Percentiles rank a stretch among this genome's conserved stretches.
phyloP scores from a whole-genome alignment of 1,140 invertebrate genomes.

The Brachionus sp. region DNA sequence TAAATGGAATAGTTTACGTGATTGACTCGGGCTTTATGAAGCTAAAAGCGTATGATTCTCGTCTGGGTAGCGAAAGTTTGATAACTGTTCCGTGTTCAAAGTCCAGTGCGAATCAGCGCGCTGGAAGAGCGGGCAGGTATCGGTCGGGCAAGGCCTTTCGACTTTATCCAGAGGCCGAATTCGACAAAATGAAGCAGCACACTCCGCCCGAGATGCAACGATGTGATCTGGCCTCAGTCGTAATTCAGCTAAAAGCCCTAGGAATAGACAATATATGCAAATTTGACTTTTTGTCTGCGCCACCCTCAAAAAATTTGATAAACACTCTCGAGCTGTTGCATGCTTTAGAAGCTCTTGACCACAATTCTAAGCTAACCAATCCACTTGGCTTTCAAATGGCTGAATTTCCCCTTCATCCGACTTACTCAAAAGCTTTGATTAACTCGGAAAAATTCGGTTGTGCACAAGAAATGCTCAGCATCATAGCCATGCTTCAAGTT shows the following conservation, averaged over 20 bases:
- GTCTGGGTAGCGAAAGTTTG: slow-evolving; percentile 73
- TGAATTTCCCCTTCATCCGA: slow-evolving; percentile 82
- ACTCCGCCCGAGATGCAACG: slow-evolving; percentile 89
- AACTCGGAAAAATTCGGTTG: slow-evolving; percentile 78
- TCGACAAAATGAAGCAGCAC: slow-evolving; percentile 66
- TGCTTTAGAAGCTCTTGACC: slow-evolving; percentile 77
- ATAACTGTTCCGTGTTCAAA: slow-evolving; percentile 78
- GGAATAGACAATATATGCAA: slow-evolving; percentile 79
- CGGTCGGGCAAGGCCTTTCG: slow-evolving; percentile 75
- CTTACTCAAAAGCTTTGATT: slow-evolving; percentile 81
- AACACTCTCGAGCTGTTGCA: slow-evolving; percentile 80
- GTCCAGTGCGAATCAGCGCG: slow-evolving; percentile 83
- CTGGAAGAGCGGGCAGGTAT: slow-evolving; percentile 82
- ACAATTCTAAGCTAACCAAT: slow-evolving; percentile 72
- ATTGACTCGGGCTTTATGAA: slow-evolving; percentile 97
- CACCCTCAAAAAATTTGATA: slow-evolving; percentile 81
- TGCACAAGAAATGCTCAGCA: slow-evolving; percentile 78
- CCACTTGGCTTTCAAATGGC: slow-evolving; percentile 80
- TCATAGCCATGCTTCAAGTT: slow-evolving; percentile 86
- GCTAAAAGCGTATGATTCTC: slow-evolving; percentile 79
- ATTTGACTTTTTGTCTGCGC: slow-evolving; percentile 67
- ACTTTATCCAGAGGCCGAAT: slow-evolving; percentile 70
- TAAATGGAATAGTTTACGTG: slow-evolving; percentile 81
- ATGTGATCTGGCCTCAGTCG: slow-evolving; percentile 75
- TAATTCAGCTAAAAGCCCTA: slow-evolving; percentile 88